phyloP scores from a whole-genome alignment of 1,140 invertebrate species.

The Notospermus geniculatus region DNA sequence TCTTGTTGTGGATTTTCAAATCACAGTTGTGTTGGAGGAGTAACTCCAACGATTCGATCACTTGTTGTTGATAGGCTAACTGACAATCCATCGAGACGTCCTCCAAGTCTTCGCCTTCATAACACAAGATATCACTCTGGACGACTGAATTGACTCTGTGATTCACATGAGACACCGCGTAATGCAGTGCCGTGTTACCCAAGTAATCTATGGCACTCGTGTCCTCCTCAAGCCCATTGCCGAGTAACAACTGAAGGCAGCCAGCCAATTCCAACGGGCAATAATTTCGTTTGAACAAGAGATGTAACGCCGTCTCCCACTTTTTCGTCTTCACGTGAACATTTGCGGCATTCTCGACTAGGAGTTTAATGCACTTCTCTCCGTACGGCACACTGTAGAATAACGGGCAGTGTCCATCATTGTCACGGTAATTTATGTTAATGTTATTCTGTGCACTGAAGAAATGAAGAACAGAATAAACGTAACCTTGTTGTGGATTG shows the following conservation, averaged over 20 bases:
- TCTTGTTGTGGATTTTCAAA: slow-evolving; percentile 32
- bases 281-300: slow-evolving; percentile 42
- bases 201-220: slow-evolving; percentile 37
- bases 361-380: slow-evolving; percentile 33
- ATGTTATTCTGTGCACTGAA: slow-evolving; percentile 29
- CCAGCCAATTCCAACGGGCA: slow-evolving; percentile 45
- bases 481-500: not conserved
- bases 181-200: slow-evolving; percentile 46
- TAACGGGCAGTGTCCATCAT: slow-evolving; percentile 43
- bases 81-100: slow-evolving; percentile 31
- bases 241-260: slow-evolving; percentile 46
- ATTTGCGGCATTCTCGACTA: slow-evolving; percentile 44
- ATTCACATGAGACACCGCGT: slow-evolving; percentile 44
- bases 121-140: not conserved
- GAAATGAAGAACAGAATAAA: not conserved
- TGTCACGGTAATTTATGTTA: slow-evolving; percentile 32
- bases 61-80: slow-evolving; percentile 42
- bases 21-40: slow-evolving; percentile 48
- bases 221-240: slow-evolving; percentile 47
- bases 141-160: slow-evolving; percentile 20
- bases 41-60: slow-evolving; percentile 34
- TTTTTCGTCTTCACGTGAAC: slow-evolving; percentile 31
- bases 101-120: slow-evolving; percentile 34
- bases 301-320: slow-evolving; percentile 46
- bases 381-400: slow-evolving; percentile 47